These are phyloP conservation scores for Xiphophorus maculatus DNA, from an alignment of 2,113 vertebrate genomes.

Conservation along the genomic window DNA sequence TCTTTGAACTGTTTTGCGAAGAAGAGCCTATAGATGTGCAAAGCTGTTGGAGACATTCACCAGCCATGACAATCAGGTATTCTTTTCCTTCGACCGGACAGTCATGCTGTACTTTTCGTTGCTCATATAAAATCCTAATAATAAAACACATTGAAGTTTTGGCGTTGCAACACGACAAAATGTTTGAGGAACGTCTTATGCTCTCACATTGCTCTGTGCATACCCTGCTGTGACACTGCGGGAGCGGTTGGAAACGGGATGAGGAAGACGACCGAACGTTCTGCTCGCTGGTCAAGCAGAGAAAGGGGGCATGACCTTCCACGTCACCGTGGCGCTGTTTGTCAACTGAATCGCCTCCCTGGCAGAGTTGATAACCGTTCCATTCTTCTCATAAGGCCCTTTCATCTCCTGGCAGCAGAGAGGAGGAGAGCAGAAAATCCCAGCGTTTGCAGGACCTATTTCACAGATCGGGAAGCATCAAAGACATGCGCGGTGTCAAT, in stretches of 20 bases:
- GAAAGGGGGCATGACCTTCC: background rate
- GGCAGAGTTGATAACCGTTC: slow-evolving; percentile 50
- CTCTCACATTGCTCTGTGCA: background rate
- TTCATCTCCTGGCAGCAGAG: slow-evolving; percentile 13
- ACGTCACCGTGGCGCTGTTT: slow-evolving; percentile 28
- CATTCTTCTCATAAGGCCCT: slow-evolving; percentile 27
- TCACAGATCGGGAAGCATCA: slow-evolving; percentile 66
- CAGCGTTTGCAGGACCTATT: slow-evolving; percentile 57
- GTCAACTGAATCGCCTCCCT: slow-evolving; percentile 49
- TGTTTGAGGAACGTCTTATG: background rate
- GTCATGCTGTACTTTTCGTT: too few relatives aligned
- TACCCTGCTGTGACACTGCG: slow-evolving; percentile 5
- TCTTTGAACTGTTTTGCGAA: too few relatives aligned
- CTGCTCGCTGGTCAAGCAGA: slow-evolving; percentile 31
- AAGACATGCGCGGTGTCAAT: slow-evolving; percentile 48
- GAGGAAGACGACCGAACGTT: slow-evolving; percentile 26
- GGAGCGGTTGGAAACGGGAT: slow-evolving; percentile 36
- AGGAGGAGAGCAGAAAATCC: slow-evolving; percentile 23
- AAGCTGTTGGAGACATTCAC: too few relatives aligned
- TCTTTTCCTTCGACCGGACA: too few relatives aligned
- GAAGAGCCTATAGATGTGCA: too few relatives aligned
- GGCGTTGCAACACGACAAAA: too few relatives aligned
- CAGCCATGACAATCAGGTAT: too few relatives aligned
- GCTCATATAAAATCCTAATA: too few relatives aligned
- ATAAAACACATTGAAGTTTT: too few relatives aligned